Conservation (phyloP, 2,888 invertebrate species). For the Yponomeuta cagnagella region DNA sequence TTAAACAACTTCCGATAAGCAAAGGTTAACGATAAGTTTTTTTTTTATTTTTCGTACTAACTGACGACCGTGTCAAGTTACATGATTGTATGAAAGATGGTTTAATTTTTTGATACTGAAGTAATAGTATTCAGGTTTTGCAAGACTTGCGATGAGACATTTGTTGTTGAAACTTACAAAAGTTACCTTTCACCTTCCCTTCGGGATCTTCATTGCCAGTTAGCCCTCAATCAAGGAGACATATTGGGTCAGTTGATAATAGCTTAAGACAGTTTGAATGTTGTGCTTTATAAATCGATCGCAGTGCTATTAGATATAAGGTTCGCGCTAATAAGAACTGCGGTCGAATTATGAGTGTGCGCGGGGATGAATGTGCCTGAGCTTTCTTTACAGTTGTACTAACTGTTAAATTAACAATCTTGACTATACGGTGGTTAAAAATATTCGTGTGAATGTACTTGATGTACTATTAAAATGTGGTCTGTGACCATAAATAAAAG, state of each 20-base stretch:
- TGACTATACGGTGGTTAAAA: not conserved
- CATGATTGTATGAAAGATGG: too few relatives aligned
- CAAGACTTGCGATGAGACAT: too few relatives aligned
- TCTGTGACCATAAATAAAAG: not conserved
- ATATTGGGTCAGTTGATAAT: not conserved
- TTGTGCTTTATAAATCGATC: constrained; percentile 2
- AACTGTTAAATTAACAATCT: not conserved
- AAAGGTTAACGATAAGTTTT: too few relatives aligned
- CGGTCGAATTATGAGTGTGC: constrained; percentile 4
- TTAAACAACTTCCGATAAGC: too few relatives aligned
- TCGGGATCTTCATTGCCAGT: too few relatives aligned
- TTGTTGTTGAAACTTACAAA: too few relatives aligned
- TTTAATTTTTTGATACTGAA: too few relatives aligned
- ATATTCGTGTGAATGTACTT: not conserved
- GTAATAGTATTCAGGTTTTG: too few relatives aligned
- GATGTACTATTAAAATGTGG: not conserved
- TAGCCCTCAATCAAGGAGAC: too few relatives aligned
- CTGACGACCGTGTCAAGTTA: too few relatives aligned
- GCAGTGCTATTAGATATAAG: not conserved
- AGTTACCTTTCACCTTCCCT: too few relatives aligned
- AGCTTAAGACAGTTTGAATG: not conserved
- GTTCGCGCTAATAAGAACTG: not conserved
- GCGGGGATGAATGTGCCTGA: constrained; percentile 1
- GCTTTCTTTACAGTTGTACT: not conserved
- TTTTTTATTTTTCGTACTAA: too few relatives aligned